These are phyloP conservation scores for Bovichtus diacanthus DNA, from an alignment of 2,797 vertebrate genomes.

Conservation along the genomic window DNA sequence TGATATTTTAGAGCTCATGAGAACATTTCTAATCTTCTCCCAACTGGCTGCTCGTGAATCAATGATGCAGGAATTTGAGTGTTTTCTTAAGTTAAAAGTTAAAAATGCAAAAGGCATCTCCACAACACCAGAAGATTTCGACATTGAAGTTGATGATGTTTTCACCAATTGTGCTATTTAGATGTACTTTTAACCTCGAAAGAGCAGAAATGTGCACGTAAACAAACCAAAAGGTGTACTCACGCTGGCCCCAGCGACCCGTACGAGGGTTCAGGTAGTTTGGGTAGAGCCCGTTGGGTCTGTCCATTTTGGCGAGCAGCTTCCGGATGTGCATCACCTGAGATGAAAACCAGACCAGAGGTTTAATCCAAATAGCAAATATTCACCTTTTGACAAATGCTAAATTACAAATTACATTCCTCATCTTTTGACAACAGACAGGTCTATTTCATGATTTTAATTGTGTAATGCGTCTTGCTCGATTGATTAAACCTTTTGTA, in stretches of 20 bases:
- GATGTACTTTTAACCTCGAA: not conserved
- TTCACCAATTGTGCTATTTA: not conserved
- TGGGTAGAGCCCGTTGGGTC: constrained; percentile 98
- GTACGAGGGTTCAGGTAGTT: constrained; percentile 99
- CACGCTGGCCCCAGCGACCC: constrained; percentile 98
- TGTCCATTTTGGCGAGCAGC: constrained; percentile 98
- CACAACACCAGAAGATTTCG: not conserved
- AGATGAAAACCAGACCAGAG: constrained; percentile 47
- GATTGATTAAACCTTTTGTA: not conserved
- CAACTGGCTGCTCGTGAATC: not conserved
- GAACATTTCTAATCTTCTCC: not conserved
- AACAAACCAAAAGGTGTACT: constrained; percentile 77
- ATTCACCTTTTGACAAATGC: not conserved
- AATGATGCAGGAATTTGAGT: not conserved
- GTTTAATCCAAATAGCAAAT: not conserved
- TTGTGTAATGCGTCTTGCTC: too few species aligned
- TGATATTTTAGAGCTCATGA: constrained; percentile 10
- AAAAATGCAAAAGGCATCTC: not conserved
- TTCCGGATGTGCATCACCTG: constrained; percentile 99
- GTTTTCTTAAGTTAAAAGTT: not conserved
- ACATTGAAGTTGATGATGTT: too few species aligned
- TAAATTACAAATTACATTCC: not conserved
- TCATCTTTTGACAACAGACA: not conserved
- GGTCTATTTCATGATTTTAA: not conserved
- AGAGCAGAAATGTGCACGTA: too few species aligned